A percentile compares a stretch with the other conserved stretches of the same genome.
These are phyloP conservation scores for Ferdinandea cuprea DNA, from an alignment of 2,888 invertebrate genomes.

Conservation along the genomic window DNA sequence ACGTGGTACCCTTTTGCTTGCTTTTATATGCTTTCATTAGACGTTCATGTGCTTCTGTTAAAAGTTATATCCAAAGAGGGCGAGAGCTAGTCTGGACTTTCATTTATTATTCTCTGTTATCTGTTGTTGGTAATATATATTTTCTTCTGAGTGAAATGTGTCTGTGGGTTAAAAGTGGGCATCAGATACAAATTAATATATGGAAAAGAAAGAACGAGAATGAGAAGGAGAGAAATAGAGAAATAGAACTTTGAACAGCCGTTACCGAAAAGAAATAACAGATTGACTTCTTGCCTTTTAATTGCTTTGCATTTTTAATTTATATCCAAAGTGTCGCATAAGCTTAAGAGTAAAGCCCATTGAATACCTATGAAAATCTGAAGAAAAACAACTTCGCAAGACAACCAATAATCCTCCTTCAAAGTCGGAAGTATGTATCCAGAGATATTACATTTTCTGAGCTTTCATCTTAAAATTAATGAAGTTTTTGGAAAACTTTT, in stretches of 20 bases:
- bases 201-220: neutral
- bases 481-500: slow-evolving; percentile 41
- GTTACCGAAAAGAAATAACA: neutral
- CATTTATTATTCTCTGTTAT: slow-evolving; percentile 64
- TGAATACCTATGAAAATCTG: neutral
- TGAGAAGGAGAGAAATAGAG: too few species aligned
- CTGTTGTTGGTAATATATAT: slow-evolving; percentile 33
- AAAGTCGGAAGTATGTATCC: neutral
- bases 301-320: slow-evolving; percentile 1
- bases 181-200: slow-evolving; percentile 18
- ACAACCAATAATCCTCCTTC: neutral
- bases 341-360: neutral
- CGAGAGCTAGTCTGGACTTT: slow-evolving; percentile 48
- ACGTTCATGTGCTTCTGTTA: slow-evolving; percentile 8
- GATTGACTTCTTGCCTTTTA: slow-evolving; percentile 2
- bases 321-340: neutral
- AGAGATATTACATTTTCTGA: neutral
- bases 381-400: neutral
- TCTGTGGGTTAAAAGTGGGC: slow-evolving; percentile 41
- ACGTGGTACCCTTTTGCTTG: slow-evolving; percentile 35
- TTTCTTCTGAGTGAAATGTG: slow-evolving; percentile 51
- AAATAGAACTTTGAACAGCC: neutral
- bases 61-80: slow-evolving; percentile 45
- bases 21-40: slow-evolving; percentile 6
- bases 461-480: slow-evolving; percentile 37